These are phyloP conservation scores for Xanthia togata DNA, from an alignment of 2,888 invertebrate species.

Conservation along the genomic window DNA sequence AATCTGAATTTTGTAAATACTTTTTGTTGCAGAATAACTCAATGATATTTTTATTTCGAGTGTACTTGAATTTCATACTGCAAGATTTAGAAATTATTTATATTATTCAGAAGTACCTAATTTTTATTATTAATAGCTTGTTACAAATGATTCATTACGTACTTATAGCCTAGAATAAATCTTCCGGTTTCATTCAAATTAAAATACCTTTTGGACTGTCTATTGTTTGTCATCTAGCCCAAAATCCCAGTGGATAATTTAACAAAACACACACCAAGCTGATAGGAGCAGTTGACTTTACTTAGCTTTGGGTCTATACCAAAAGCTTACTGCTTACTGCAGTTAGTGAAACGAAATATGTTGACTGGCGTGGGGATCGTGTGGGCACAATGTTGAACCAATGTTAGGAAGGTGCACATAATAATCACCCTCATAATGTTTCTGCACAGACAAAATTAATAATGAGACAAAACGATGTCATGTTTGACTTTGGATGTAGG, in stretches of 20 bases:
- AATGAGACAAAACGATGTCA: no score
- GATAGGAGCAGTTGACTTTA: constrained; percentile 19
- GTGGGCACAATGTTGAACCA: neutral
- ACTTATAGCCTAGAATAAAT: neutral
- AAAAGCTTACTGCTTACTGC: no score
- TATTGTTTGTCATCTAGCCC: constrained; percentile 21
- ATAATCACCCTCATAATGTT: no score
- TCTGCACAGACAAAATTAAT: no score
- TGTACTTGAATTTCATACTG: neutral
- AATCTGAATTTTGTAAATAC: neutral
- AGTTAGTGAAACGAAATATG: constrained; percentile 10
- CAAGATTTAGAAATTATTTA: neutral
- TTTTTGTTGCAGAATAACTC: constrained; percentile 11
- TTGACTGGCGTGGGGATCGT: neutral
- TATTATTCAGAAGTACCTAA: neutral
- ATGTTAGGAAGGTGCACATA: neutral
- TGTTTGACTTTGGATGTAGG: no score
- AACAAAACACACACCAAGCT: constrained; percentile 13
- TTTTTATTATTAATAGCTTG: neutral
- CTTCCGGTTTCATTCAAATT: neutral
- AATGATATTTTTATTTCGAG: neutral
- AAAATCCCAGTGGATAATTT: constrained; percentile 14
- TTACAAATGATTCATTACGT: neutral
- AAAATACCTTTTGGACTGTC: neutral
- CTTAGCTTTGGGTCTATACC: constrained; percentile 15